Percentiles rank a stretch among this genome's conserved stretches.
Evolutionary conservation across 2,113 vertebrate species (phyloP).

Genomic region (Ceyx cyanopectus): DNA sequence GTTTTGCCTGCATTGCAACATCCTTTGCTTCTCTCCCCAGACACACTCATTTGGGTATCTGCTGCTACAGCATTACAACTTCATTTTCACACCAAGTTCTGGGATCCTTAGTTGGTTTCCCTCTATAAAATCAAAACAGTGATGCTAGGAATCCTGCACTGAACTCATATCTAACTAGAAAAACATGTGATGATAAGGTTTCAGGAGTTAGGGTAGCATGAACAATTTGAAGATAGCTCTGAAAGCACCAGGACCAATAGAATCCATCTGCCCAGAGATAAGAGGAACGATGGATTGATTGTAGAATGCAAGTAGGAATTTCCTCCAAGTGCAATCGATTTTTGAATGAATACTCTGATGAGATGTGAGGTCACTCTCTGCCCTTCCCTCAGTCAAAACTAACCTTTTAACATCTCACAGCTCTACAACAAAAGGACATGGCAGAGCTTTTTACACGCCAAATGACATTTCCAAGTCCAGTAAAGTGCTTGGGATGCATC

Average conservation of each 20-base stretch:
- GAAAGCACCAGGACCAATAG: not conserved
- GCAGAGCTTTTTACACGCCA: not conserved
- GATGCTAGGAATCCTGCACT: not conserved
- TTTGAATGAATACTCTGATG: not conserved
- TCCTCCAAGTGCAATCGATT: not conserved
- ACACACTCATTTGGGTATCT: not conserved
- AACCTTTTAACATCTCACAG: not conserved
- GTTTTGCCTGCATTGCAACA: not conserved
- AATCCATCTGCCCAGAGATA: not conserved
- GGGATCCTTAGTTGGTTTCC: not conserved
- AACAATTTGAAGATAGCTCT: not conserved
- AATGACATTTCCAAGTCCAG: not conserved
- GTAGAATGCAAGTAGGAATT: not conserved
- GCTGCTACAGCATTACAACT: not conserved
- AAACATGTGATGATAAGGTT: not conserved
- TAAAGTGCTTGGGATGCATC: not conserved
- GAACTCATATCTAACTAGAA: not conserved
- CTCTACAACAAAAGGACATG: not conserved
- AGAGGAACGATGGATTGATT: not conserved
- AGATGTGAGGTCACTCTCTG: not conserved
- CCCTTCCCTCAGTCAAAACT: not conserved
- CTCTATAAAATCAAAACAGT: not conserved
- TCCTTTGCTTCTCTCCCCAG: not conserved
- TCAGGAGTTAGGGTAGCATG: not conserved
- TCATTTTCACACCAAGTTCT: not conserved